Evolutionary conservation across 2,113 vertebrate species (phyloP).

Genomic region (Phasianus colchicus): DNA sequence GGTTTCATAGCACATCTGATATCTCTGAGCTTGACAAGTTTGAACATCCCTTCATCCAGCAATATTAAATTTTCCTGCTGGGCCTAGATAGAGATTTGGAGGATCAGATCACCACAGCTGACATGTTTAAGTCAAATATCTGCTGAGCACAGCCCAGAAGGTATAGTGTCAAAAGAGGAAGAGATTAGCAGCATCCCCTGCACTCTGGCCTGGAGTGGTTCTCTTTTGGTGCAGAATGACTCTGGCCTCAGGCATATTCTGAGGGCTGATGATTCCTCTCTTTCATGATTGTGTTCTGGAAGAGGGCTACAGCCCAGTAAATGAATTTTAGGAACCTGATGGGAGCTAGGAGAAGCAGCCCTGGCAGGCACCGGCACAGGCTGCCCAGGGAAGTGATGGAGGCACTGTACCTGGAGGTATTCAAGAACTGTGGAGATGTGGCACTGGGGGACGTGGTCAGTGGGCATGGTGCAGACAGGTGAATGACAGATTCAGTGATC

Average conservation of each 20-base stretch:
- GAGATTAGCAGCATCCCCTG: slow-evolving; percentile 10
- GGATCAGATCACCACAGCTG: slow-evolving; percentile 17
- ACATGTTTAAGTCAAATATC: slow-evolving; percentile 48
- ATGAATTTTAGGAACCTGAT: not conserved
- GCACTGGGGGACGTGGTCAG: too few species aligned
- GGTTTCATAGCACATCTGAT: not conserved
- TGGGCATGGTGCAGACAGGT: too few species aligned
- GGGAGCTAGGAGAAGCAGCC: fast-evolving
- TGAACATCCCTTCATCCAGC: not conserved
- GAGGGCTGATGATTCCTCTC: not conserved
- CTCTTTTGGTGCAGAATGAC: not conserved
- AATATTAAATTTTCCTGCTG: not conserved
- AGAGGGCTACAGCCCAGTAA: not conserved
- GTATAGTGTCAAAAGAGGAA: not conserved
- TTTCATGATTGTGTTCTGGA: not conserved
- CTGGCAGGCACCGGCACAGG: fast-evolving
- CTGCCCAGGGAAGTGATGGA: too few species aligned
- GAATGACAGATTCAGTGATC: too few species aligned
- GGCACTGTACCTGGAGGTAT: too few species aligned
- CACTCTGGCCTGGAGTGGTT: not conserved
- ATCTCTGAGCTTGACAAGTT: not conserved
- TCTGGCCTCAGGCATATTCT: not conserved
- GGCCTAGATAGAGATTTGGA: slow-evolving; percentile 2
- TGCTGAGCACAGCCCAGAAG: not conserved
- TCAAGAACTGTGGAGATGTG: too few species aligned